Base-by-base conservation (phyloP, 2,113 vertebrate species). In the Callopanchax toddi region DNA sequence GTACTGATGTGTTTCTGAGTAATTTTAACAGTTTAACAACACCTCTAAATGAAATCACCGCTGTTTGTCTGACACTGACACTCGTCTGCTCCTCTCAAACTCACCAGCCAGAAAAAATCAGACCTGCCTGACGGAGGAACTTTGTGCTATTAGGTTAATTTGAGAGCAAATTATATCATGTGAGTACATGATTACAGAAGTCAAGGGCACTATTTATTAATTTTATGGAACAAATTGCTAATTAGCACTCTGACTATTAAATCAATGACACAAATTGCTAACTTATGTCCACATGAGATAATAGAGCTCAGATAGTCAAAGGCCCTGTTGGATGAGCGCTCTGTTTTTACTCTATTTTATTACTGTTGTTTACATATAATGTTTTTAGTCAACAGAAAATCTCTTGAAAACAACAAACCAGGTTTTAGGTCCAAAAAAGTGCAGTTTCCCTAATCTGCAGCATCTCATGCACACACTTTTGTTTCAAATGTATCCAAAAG, bases 211-310 rank as follows among this genome's bases (percentile, higher is more conserved):
- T 8, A 58, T 61, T 59, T 71, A 61, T 73, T 76, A 61, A 80
- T 60, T 59, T 20, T 22, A 52, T 57, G 67, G 64, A 82, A 74
- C 78, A 64, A 75, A 84, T 82, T 43, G 39, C 48, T 45, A 43
- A 79, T 74, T 57, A 78, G 67, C 39, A 21, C 16, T 17, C 23
- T 39, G 63, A 66, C 46, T 43, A 73, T 56, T 71, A 11, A 70
- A 71, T 55, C 53, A 23, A 74, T 22, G 37, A 42, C 60, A 46
- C 15, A 54, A 54, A 73, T 61, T 1, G 26, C 16, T 65, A 3
- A 75, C 66, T 56, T 54, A 48, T 37, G 12, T 12, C 12, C 12
- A 37, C 10, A 37, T 37, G 36, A 37, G 12, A 11, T 13, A 11
- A 37, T 11, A 11, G 2, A 13, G 12, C 36, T 13, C 36, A 37